These are phyloP conservation scores for Boloria euphrosyne DNA, from an alignment of 2,888 invertebrate genomes.

Conservation along the genomic window DNA sequence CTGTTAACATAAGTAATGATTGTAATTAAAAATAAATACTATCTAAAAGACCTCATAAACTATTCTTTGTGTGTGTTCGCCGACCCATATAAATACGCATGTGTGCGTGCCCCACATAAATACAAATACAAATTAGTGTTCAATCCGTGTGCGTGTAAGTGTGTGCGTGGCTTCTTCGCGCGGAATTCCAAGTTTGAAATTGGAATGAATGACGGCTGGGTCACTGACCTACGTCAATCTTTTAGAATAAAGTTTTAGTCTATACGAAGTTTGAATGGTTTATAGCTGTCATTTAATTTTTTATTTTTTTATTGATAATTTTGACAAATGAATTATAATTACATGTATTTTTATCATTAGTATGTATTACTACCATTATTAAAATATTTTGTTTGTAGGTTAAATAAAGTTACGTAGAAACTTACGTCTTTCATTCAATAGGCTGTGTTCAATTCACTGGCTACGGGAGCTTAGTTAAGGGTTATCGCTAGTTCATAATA, in stretches of 20 bases:
- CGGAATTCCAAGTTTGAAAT: conserved; percentile 79
- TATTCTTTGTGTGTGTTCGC: conserved; percentile 57
- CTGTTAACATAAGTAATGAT: background rate
- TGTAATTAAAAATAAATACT: conserved; percentile 31
- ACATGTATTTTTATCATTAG: background rate
- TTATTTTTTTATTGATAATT: background rate
- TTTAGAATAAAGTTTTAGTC: conserved; percentile 40
- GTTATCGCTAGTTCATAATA: background rate
- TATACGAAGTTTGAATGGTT: conserved; percentile 11
- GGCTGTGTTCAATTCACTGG: background rate
- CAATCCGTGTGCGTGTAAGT: conserved; percentile 64
- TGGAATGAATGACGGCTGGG: conserved; percentile 79
- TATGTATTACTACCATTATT: background rate
- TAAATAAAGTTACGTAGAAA: background rate
- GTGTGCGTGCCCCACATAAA: conserved; percentile 75
- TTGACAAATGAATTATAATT: background rate
- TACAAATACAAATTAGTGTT: conserved; percentile 65
- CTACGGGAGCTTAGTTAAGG: background rate
- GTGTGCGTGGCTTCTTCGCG: conserved; percentile 75
- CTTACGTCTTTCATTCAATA: background rate
- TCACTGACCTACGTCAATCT: conserved; percentile 74
- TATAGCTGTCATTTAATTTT: background rate
- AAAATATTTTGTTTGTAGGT: background rate
- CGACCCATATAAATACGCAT: conserved; percentile 64
- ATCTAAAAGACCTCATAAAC: conserved; percentile 46